Percentiles rank a stretch among this genome's conserved stretches.
phyloP scores from a whole-genome alignment of 1,140 invertebrate species.

The Pseudomyrmex flavicornis region DNA sequence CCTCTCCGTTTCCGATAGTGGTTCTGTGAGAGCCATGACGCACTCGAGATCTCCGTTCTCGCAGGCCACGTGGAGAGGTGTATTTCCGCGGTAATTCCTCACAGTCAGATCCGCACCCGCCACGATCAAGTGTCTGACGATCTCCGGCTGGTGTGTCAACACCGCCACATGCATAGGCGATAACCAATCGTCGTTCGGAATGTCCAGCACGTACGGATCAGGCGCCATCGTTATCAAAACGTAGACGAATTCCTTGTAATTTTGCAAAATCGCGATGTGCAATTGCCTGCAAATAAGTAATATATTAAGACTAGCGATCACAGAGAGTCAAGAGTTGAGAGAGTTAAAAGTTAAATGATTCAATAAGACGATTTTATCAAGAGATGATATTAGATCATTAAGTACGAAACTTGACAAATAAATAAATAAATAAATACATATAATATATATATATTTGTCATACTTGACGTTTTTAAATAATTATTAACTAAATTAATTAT shows the following conservation, averaged over 20 bases:
- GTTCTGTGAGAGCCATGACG: conserved; percentile 88
- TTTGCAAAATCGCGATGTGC: conserved; percentile 91
- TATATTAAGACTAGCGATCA: not conserved
- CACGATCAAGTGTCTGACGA: conserved; percentile 89
- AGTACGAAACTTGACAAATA: too few relatives aligned
- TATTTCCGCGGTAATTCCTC: conserved; percentile 89
- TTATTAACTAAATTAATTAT: too few relatives aligned
- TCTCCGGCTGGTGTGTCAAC: conserved; percentile 88
- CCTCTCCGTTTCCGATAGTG: conserved; percentile 86
- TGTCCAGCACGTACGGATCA: conserved; percentile 88
- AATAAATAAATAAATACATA: too few relatives aligned
- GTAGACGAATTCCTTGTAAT: conserved; percentile 88
- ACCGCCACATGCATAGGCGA: conserved; percentile 92
- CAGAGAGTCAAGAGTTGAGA: too few relatives aligned
- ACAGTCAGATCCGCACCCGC: conserved; percentile 88
- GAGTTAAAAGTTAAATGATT: too few relatives aligned
- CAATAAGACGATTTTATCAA: too few relatives aligned
- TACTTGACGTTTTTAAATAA: too few relatives aligned
- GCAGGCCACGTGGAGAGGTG: conserved; percentile 90
- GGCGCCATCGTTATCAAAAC: conserved; percentile 89
- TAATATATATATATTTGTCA: too few relatives aligned
- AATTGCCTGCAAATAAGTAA: conserved; percentile 87
- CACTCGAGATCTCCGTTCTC: conserved; percentile 87
- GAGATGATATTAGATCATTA: too few relatives aligned
- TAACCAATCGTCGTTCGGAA: conserved; percentile 88